Percentiles rank a stretch among this genome's conserved stretches.
phyloP scores from a whole-genome alignment of 2,888 invertebrate genomes.

The Epicampocera succincta region DNA sequence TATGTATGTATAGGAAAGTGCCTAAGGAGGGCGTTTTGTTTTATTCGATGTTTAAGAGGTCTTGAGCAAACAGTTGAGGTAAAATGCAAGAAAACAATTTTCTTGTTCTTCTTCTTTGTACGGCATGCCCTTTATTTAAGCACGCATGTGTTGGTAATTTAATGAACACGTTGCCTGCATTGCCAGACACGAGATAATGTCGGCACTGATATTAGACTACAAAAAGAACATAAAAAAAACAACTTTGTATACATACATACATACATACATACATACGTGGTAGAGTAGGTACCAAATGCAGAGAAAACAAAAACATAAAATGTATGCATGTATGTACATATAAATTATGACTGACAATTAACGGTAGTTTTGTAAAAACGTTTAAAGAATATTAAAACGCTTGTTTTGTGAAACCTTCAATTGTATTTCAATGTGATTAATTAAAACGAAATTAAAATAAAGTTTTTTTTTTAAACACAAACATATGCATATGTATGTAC shows the following conservation, averaged over 20 bases:
- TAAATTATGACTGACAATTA: constrained; percentile 54
- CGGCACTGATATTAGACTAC: constrained; percentile 15
- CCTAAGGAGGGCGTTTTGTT: constrained; percentile 41
- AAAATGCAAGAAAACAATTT: not conserved
- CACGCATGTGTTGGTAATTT: not conserved
- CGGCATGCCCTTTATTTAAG: not conserved
- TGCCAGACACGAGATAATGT: constrained; percentile 62
- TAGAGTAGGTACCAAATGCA: no score
- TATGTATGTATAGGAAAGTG: no score
- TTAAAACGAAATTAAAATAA: constrained; percentile 6
- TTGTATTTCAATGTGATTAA: constrained; percentile 4
- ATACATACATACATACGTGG: not conserved
- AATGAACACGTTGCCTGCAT: constrained; percentile 44
- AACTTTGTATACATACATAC: constrained; percentile 2
- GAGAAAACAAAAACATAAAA: not conserved
- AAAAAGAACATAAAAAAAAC: not conserved
- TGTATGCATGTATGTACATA: not conserved
- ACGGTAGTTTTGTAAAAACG: constrained; percentile 55
- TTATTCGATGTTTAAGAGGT: not conserved
- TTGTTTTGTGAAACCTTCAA: constrained; percentile 7
- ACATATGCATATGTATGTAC: not conserved
- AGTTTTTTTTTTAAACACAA: no score
- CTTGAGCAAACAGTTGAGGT: constrained; percentile 33
- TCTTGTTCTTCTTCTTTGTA: not conserved
- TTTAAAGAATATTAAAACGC: constrained; percentile 49